phyloP scores from a whole-genome alignment of 2,888 invertebrate genomes.

The Cerastoderma edule region DNA sequence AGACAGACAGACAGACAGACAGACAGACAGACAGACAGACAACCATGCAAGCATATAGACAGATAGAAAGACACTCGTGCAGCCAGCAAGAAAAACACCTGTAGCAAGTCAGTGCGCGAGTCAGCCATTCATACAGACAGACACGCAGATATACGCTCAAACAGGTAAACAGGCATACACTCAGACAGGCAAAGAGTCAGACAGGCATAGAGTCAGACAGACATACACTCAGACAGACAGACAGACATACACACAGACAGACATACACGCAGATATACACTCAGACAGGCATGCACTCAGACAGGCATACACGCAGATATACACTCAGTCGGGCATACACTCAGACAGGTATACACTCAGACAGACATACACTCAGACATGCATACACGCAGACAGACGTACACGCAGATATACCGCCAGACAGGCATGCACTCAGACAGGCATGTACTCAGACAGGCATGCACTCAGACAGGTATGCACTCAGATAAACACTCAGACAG shows the following conservation, averaged over 20 bases:
- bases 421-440: neutral
- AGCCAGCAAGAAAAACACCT: neutral
- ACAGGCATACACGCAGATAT: neutral
- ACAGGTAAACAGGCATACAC: neutral
- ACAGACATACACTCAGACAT: neutral
- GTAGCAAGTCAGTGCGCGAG: neutral
- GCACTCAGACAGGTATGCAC: too few species aligned
- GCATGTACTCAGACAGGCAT: too few species aligned
- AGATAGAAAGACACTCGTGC: neutral
- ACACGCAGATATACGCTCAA: neutral
- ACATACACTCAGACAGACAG: neutral
- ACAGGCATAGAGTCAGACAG: neutral
- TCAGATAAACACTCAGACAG: too few species aligned
- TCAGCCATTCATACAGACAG: neutral
- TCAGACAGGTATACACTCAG: neutral
- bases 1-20: constrained; percentile 26
- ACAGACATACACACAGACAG: neutral
- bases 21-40: neutral
- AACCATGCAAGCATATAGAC: neutral
- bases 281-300: neutral
- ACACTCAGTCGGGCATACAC: neutral
- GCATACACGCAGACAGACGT: neutral
- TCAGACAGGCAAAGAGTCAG: neutral
- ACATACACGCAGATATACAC: neutral
- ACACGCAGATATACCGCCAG: neutral